Evolutionary conservation across 2,888 invertebrate species (phyloP), one percentile per base, ranked within the genome.

Genomic region (Siphlonurus alternatus): DNA sequence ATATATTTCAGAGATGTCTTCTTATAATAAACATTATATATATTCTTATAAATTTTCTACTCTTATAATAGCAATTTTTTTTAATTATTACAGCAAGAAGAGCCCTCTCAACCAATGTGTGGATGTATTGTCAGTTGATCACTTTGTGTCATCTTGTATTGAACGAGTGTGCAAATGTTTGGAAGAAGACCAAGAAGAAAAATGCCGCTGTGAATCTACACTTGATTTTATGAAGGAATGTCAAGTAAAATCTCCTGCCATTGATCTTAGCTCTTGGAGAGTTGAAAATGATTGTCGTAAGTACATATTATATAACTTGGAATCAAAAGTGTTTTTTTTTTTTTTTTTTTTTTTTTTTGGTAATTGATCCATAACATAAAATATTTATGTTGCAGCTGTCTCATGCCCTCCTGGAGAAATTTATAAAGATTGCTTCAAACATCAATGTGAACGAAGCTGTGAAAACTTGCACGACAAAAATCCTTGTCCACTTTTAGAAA

Each of bases 341-440:
- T 7, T n/a, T n/a, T n/a, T n/a, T n/a, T n/a, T n/a, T n/a, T n/a
- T n/a, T n/a, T n/a, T n/a, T n/a, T n/a, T 19, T 18, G n/a, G 53
- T 23, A 54, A 3, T 51, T 25, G 23, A 25, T 22, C 23, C 56
- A 51, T 51, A 53, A 18, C 25, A 19, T 25, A 3, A 18, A 18
- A 63, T 54, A 51, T 69, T 53, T 23, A 63, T 66, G 66, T 71
- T 73, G 1, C 71, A 86, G 89, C 87, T 67, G 83, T 84, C 1
- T 77, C 79, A 3, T 93, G 93, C 71, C 83, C 86, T 0, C 73
- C 86, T 0, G 89, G 89, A 0, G 79, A 91, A 61, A 84, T 89
- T n/a, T 87, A 89, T 74, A 82, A 85, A 70, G 91, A 91, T 73
- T 92, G 92, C 73, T 91, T 85, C 76, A 84, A 86, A 70, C 81